Evolutionary conservation across 2,113 vertebrate genomes (phyloP).

Genomic region (Pedionomus torquatus): DNA sequence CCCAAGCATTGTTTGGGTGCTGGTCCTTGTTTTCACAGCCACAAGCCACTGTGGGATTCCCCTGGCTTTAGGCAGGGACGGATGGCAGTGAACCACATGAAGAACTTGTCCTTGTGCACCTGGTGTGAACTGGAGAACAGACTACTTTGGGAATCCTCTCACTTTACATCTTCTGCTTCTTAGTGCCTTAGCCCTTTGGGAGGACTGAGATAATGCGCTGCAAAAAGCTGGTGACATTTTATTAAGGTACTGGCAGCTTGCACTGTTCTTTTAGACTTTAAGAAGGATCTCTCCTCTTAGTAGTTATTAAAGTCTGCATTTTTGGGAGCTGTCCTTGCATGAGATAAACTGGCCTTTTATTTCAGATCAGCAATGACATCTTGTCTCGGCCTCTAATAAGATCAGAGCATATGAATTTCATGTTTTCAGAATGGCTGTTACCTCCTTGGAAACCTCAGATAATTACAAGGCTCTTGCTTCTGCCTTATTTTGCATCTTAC

Average conservation of each 20-base stretch:
- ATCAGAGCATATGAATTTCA: conserved; percentile 11
- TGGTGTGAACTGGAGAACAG: background rate
- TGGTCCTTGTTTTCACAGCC: background rate
- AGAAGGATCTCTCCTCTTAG: background rate
- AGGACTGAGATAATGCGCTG: background rate
- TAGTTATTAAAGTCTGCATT: background rate
- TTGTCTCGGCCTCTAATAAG: conserved; percentile 35
- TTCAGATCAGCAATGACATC: conserved; percentile 35
- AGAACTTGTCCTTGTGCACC: background rate
- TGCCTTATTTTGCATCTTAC: conserved; percentile 26
- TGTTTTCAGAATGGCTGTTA: conserved; percentile 29
- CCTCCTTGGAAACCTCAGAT: conserved; percentile 33
- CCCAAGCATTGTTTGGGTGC: background rate
- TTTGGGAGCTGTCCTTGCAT: background rate
- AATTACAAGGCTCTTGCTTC: background rate
- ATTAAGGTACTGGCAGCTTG: background rate
- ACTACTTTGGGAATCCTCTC: background rate
- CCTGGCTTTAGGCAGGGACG: background rate
- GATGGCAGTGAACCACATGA: background rate
- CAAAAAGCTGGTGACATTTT: background rate
- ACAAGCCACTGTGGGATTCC: background rate
- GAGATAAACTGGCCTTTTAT: conserved; percentile 39
- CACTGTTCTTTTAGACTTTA: background rate
- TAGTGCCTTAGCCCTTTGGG: background rate
- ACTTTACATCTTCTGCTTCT: background rate